Base-by-base conservation (phyloP, 2,797 vertebrate genomes). In the Aplochiton taeniatus region DNA sequence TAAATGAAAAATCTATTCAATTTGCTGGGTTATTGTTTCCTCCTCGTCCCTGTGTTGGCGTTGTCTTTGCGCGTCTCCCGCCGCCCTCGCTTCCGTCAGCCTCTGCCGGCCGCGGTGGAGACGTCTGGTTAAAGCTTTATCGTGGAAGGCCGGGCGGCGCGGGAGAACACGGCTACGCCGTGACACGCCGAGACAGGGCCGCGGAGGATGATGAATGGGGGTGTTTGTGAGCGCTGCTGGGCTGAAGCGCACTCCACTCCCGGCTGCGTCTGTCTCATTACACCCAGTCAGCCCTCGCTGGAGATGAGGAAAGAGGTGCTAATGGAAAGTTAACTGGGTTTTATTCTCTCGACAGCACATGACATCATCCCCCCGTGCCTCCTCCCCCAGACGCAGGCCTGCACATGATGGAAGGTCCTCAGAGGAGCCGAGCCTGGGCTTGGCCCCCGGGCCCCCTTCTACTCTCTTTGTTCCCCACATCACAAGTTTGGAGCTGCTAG, bases 171-270 rank as follows among this genome's bases (percentile, higher is more conserved):
- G 75, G 66, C 78, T 81, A 65, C 44, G 80, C 74, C 73, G 74
- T 81, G 81, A 87, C 75, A 61, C 70, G 65, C 69, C 61, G 60
- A 83, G 83, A 89, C 85, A 81, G 74, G 58, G 70, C 20, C 71
- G 71, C 65, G 56, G 75, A 70, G 77, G 77, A 88, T 90, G 85
- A 91, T 91, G 82, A 89, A 90, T 90, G 85, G 64, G 57, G 56
- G 71, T 86, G 79, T 73, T 85, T 84, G 81, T 83, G 73, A 77
- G 78, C 66, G 73, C 75, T 66, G 44, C 72, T 78, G 76, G 70
- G 70, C 77, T 80, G 70, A 71, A 74, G 63, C 65, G 56, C 69
- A 63, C 19, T 48, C 47, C 41, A 45, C 81, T 77, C 71, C 65
- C 50, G 50, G 20, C 49, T 72, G 66, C 74, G 61, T 69, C 66